Base-by-base conservation (phyloP, 2,888 invertebrate genomes). In the Xanthorhoe designata region DNA sequence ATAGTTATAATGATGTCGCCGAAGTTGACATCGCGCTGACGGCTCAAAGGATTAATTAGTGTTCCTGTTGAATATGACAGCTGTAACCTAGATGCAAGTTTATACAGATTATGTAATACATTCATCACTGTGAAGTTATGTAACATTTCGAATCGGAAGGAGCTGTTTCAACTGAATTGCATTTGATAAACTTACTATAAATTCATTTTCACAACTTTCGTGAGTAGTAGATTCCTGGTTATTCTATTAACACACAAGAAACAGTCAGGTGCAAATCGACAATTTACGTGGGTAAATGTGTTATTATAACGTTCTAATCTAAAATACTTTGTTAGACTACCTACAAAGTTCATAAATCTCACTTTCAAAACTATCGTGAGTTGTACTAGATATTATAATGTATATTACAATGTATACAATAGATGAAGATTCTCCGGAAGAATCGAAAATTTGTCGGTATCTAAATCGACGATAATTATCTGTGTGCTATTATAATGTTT, bases 1-100 rank as follows among this genome's bases (percentile, higher is more conserved):
- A 65, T 70, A 66, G 71, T 74, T 68, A 72, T 72, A 72, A 74
- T 74, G 74, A 74, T 61, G 72, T 68, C 66, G 61, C 74, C 66
- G 64, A 64, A 68, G 70, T 64, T 60, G 66, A 64, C 68, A 49
- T 54, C 60, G 57, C 58, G 66, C 56, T 65, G 66, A 62, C 55
- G 61, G 58, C 64, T 66, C 61, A 59, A 68, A 62, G 69, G 65
- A 65, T 71, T 74, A 74, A 74, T 74, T 72, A 72, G 72, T 68
- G 72, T 58, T 68, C 9, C 49, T 68, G 69, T 66, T 70, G 64
- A 49, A 57, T 50, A 38, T 51, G 50, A 56, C 47, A 51, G 51
- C 50, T 56, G 42, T 19, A 59, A 50, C 55, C 50, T 56, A 42
- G 15, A 61, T 59, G 51, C 50, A 17, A 57, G 57, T 47, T 47